Evolutionary conservation across 35 echinoderm and acorn worm genomes (phyloP), one percentile per base, ranked within the genome.

Genomic region (Eucidaris tribuloides): DNA sequence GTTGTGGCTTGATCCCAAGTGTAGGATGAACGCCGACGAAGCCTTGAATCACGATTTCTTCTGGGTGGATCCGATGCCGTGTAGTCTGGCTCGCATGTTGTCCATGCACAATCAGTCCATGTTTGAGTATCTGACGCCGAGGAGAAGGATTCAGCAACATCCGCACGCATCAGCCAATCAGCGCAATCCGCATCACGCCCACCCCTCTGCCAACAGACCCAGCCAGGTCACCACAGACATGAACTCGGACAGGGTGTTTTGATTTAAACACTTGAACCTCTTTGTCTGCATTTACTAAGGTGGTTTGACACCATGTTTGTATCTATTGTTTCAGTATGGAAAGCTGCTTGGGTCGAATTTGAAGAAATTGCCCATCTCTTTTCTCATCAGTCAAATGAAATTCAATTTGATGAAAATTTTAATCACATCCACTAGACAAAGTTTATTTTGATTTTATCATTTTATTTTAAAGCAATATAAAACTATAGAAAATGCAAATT

Each of bases 21-120:
- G 65, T 0, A 79, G 96, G 39, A 79, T 80, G 3, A 66, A 92
- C 4, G 79, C 91, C 3, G 96, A 93, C 65, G 64, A 89, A 11
- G 96, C 96, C 6, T 41, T 99, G 44, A 90, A 99, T 62, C 96
- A 99, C 29, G 96, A 99, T 59, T 93, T 99, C 79, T 99, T 99
- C 37, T 99, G 96, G 96, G 52, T 52, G 13, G 91, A 93, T 45
- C 96, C 96, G 19, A 90, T 99, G 87, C 96, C 90, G 0, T 84
- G 66, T 62, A 83, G 50, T 25, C 86, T 99, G 32, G 80, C 59
- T 2, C 79, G 50, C 31, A 93, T 99, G 96, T 52, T 99, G n/a
- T 93, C 96, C 2, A 57, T 62, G 49, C 96, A 93, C 78, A 99
- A 44, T 6, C 86, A 93, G 84, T 93, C 96, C 1, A 99, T 93